These are phyloP conservation scores for Neomonachus schauinslandi DNA, from an alignment of 2,113 vertebrate species.

Conservation along the genomic window DNA sequence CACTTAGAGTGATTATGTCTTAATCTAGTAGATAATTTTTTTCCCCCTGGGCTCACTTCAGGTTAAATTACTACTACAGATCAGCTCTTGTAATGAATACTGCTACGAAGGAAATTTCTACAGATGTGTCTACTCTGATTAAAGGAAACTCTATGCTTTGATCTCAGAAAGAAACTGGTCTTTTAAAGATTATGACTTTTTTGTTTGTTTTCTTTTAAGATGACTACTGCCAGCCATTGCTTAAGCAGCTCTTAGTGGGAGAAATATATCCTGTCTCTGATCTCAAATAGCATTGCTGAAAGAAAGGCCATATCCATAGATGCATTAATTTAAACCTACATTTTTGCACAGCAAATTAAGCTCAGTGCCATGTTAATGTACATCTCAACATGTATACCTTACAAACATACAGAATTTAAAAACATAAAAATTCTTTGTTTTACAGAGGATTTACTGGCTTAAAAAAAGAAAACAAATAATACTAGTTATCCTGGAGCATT, in stretches of 20 bases:
- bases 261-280: neutral
- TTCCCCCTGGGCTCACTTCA: neutral
- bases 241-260: neutral
- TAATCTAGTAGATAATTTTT: neutral
- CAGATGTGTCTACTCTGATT: neutral
- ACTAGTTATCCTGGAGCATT: neutral
- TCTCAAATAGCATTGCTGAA: neutral
- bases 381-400: neutral
- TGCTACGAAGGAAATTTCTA: neutral
- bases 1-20: neutral
- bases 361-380: neutral
- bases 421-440: conserved; percentile 39
- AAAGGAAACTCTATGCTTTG: neutral
- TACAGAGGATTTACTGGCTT: neutral
- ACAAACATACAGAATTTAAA: neutral
- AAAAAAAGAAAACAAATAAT: neutral
- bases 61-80: conserved; percentile 26
- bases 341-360: conserved; percentile 17
- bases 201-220: neutral
- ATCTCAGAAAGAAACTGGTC: neutral
- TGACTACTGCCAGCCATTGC: neutral
- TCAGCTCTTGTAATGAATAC: neutral
- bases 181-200: neutral
- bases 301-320: neutral
- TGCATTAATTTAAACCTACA: neutral